Percentiles rank a stretch among this genome's conserved stretches.
Evolutionary conservation across 2,797 vertebrate genomes (phyloP).

Genomic region (Kryptopterus vitreolus): DNA sequence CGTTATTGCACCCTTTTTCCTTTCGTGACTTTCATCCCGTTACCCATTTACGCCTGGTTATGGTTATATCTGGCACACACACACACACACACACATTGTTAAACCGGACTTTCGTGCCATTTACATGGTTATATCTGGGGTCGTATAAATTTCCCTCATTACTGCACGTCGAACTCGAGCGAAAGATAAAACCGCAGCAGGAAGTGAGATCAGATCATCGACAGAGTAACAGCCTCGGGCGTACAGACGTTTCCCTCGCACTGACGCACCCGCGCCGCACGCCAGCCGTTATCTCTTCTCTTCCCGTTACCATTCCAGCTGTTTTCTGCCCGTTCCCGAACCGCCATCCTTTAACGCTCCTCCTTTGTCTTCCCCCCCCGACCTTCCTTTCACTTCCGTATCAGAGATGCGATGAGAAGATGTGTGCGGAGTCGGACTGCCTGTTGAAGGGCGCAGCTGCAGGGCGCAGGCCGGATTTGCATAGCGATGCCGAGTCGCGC

Average conservation of each 20-base stretch:
- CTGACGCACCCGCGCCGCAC: conserved; percentile 16
- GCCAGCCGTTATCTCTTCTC: neutral
- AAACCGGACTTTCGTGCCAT: neutral
- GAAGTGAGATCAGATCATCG: conserved; percentile 55
- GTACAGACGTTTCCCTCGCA: neutral
- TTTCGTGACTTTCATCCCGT: too few species aligned
- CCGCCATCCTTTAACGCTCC: conserved; percentile 23
- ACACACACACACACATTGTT: too few species aligned
- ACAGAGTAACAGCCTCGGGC: conserved; percentile 45
- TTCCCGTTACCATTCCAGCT: neutral
- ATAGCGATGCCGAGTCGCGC: conserved; percentile 58
- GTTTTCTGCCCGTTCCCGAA: neutral
- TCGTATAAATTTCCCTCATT: conserved; percentile 26
- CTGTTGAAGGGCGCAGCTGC: conserved; percentile 53
- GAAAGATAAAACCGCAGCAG: conserved; percentile 40
- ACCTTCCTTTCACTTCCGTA: conserved; percentile 34
- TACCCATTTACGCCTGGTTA: too few species aligned
- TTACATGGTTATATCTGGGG: conserved; percentile 14
- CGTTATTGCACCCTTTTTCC: too few species aligned
- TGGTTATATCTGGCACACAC: too few species aligned
- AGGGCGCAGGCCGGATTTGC: conserved; percentile 60
- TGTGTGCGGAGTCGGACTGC: conserved; percentile 35
- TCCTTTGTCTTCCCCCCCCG: neutral
- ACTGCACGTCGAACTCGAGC: neutral
- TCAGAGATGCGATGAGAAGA: conserved; percentile 32